Evolutionary conservation across 2,888 invertebrate genomes (phyloP), one percentile per base, ranked within the genome.

Genomic region (Parapristionchus giblindavisi): DNA sequence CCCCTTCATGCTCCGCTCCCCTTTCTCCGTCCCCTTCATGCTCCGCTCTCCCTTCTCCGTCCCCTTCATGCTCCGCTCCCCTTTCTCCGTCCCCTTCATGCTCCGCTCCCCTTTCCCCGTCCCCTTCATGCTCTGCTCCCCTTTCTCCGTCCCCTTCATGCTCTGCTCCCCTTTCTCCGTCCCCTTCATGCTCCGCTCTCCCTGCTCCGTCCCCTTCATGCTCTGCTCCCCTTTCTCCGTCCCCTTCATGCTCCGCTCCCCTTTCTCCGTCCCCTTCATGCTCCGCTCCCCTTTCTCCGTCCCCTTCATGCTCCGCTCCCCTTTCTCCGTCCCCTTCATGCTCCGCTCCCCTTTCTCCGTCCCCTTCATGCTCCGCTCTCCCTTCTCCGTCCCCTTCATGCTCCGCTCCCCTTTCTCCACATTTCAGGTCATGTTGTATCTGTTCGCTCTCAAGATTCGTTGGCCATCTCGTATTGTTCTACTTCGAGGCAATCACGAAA

Each of bases 401-500:
- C 52, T 8, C 52, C n/a, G n/a, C n/a, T n/a, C n/a, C n/a, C n/a
- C n/a, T n/a, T n/a, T n/a, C n/a, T n/a, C n/a, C n/a, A n/a, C n/a
- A n/a, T n/a, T 68, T 52, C 51, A 68, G 36, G 51, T 51, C 68
- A 27, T 68, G 14, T 36, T 68, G 51, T 34, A 34, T 8, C 52
- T 68, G 8, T 68, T 68, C 68, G 8, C 68, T 1, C 68, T 68
- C 68, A 68, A 68, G 27, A 32, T 68, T 52, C 51, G 51, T 36
- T 68, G 51, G n/a, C 68, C 68, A 27, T 52, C 51, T 24, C 52
- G 51, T 4, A 52, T 68, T 21, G 51, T 51, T 68, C 51, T 68
- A 11, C 68, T 68, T 0, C 68, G 68, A 21, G 68, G 68, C 14
- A 68, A 68, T 21, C 68, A 68, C 52, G 68, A 68, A 36, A 68